Percentiles rank a stretch among this genome's conserved stretches.
phyloP scores from a whole-genome alignment of 2,113 vertebrate genomes.

The Eurypyga helias region DNA sequence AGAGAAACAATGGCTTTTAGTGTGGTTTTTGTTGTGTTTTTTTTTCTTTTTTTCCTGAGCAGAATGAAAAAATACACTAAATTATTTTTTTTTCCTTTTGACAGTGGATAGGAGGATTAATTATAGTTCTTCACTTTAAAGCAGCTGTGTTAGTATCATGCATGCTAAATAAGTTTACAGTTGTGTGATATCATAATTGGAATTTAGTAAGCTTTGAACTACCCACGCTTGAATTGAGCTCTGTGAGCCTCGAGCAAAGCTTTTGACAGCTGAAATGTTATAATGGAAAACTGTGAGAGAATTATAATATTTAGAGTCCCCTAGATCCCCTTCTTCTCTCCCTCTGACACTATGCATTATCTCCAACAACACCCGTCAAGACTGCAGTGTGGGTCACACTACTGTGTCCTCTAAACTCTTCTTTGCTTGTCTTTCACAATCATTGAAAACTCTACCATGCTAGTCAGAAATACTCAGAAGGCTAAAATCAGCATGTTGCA shows the following conservation, averaged over 20 bases:
- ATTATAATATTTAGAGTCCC: background rate
- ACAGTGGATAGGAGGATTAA: background rate
- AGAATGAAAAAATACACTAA: background rate
- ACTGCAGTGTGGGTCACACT: fast-evolving
- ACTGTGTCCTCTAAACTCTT: background rate
- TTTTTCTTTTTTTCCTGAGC: background rate
- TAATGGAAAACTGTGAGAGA: background rate
- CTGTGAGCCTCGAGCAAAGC: background rate
- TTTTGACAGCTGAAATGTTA: background rate
- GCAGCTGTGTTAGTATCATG: background rate
- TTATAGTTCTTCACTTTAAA: background rate
- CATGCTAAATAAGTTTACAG: slow-evolving; percentile 27
- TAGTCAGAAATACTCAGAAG: background rate
- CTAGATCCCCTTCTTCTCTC: background rate
- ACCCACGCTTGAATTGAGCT: background rate
- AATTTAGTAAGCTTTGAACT: slow-evolving; percentile 35
- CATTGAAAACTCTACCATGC: background rate
- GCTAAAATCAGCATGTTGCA: background rate
- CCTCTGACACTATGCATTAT: background rate
- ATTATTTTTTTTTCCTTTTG: background rate
- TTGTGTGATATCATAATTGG: slow-evolving; percentile 1
- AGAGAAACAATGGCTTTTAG: background rate
- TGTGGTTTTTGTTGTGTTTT: no score
- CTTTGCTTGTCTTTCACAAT: background rate
- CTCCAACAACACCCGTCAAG: background rate